Percentiles rank a stretch among this genome's conserved stretches.
Conservation (phyloP, 2,888 invertebrate genomes). For the Orchesellides sinensis region DNA sequence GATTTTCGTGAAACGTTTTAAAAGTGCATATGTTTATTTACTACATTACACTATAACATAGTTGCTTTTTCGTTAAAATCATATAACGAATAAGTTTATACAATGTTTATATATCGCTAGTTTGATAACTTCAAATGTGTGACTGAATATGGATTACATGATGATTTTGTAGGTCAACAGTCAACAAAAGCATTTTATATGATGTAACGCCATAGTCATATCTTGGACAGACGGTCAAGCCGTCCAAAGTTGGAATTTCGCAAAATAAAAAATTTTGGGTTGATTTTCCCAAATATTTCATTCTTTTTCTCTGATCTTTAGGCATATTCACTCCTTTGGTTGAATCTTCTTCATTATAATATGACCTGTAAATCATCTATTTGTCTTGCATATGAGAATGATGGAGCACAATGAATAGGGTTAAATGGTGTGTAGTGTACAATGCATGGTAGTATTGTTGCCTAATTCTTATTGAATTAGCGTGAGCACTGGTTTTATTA, state of each 20-base stretch:
- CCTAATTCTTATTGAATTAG: conserved; percentile 56
- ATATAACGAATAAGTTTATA: neutral
- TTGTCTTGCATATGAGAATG: conserved; percentile 19
- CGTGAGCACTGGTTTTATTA: conserved; percentile 46
- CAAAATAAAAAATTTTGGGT: conserved; percentile 32
- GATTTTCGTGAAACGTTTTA: conserved; percentile 42
- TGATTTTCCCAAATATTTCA: conserved; percentile 28
- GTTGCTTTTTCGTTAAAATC: neutral
- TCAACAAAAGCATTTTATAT: conserved; percentile 35
- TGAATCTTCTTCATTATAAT: conserved; percentile 48
- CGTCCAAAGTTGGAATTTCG: conserved; percentile 46
- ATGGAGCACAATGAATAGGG: conserved; percentile 19
- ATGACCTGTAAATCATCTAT: conserved; percentile 46
- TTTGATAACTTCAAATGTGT: conserved; percentile 37
- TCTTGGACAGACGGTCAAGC: conserved; percentile 39
- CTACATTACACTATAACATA: conserved; percentile 1
- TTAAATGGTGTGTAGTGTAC: neutral
- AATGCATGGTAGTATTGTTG: conserved; percentile 27
- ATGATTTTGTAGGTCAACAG: conserved; percentile 53
- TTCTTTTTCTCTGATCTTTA: conserved; percentile 4
- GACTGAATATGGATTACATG: conserved; percentile 33
- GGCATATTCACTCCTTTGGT: neutral
- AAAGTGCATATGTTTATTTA: conserved; percentile 10
- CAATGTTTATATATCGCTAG: neutral
- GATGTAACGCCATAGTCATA: too few relatives aligned